Evolutionary conservation across 1,140 invertebrate genomes (phyloP).

Genomic region (Nilaparvata lugens): DNA sequence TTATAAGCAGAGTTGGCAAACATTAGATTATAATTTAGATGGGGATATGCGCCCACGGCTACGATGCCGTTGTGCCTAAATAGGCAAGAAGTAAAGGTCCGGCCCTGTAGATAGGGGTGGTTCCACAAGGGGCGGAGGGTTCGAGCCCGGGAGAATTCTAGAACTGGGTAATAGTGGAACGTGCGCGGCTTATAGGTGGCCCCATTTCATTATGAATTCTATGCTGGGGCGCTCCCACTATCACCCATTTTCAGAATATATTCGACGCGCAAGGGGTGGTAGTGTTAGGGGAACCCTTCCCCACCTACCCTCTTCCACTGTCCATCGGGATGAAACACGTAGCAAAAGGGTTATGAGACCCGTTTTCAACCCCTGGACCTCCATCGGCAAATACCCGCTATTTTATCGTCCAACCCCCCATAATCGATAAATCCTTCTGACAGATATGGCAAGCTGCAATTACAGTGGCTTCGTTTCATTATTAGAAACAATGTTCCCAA

Average conservation of each 20-base stretch:
- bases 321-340: no score
- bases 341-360: no score
- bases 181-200: background rate
- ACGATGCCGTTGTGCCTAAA: background rate
- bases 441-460: no score
- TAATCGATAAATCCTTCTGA: no score
- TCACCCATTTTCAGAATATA: constrained; percentile 5
- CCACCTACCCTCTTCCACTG: no score
- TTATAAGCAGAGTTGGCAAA: background rate
- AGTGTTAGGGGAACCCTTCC: no score
- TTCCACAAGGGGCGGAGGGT: no score
- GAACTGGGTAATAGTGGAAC: background rate
- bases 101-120: background rate
- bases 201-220: constrained; percentile 5
- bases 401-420: no score
- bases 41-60: background rate
- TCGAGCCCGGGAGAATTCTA: background rate
- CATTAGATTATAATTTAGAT: constrained; percentile 5
- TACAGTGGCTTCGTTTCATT: no score
- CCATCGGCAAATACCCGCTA: no score
- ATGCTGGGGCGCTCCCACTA: background rate
- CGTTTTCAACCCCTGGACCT: no score
- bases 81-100: constrained; percentile 1
- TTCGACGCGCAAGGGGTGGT: background rate
- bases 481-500: no score